Base-by-base conservation (phyloP, 2,113 vertebrate genomes). In the Dasyprocta punctata region DNA sequence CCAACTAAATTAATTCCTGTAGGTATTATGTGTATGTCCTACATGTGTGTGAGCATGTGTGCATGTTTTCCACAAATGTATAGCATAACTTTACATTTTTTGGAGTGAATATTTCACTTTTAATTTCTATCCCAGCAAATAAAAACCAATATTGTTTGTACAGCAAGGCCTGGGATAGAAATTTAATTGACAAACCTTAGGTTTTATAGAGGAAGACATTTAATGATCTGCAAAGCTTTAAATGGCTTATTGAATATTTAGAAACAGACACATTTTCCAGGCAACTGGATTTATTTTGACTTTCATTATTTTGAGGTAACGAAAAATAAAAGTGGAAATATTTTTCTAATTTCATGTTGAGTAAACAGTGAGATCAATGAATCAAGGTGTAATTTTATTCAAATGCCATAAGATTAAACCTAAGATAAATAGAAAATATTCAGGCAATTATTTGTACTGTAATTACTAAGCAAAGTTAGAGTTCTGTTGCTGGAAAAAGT, bases 91-190 rank as follows among this genome's bases (percentile, higher is more conserved):
- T 89, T 41, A n/a, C 20, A 47, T 78, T 87, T 81, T 92, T 89
- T 12, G 36, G 56, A 93, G 44, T 60, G 80, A 84, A 12, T 96
- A 95, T 91, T 90, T 93, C 9, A 33, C 2, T 90, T 98, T 94
- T 97, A 56, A 87, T 92, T 97, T 73, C 89, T 12, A 4, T 94
- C 93, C 85, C 38, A 20, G 69, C 87, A 88, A 91, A 97, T 96
- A 78, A 95, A 75, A 73, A 81, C 22, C 16, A 95, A 36, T 85
- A 89, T 24, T 88, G 89, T 86, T 87, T 84, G 84, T 88, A 93
- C 67, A 94, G 47, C 12, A 58, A 91, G 96, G 77, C 96, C 71
- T n/a, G 9, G 44, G 89, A 56, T 47, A 94, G 78, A 92, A 96
- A 96, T 81, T 10, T 36, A 97, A 96, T 89, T 28, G 26, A 93